These are phyloP conservation scores for Ephestia elutella DNA, from an alignment of 1,140 invertebrate species.

Conservation along the genomic window DNA sequence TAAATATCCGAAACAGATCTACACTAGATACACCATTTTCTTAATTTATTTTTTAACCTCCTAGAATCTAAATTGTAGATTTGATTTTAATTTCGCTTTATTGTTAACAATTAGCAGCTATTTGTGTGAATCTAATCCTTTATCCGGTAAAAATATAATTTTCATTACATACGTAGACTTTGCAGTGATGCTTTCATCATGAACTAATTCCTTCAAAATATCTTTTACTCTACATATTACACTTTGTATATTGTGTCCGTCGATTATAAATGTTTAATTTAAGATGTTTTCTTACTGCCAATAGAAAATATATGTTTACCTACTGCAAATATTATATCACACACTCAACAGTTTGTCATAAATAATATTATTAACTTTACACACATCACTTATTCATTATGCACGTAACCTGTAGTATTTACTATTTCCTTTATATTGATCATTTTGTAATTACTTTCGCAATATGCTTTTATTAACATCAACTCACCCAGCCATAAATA, in stretches of 20 bases:
- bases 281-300: constrained; percentile 67
- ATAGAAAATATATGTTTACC: constrained; percentile 17
- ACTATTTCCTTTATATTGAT: constrained; percentile 2
- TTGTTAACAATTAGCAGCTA: constrained; percentile 15
- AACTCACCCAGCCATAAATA: constrained; percentile 23
- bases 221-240: constrained; percentile 47
- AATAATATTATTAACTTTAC: constrained; percentile 4
- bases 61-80: background rate
- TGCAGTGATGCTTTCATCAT: constrained; percentile 63
- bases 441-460: constrained; percentile 23
- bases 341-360: constrained; percentile 14
- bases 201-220: constrained; percentile 52
- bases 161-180: constrained; percentile 52
- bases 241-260: constrained; percentile 23
- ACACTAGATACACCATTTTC: too few species aligned
- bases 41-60: background rate
- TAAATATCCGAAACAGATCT: too few species aligned
- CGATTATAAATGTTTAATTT: constrained; percentile 37
- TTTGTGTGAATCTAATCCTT: constrained; percentile 45
- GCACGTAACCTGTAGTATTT: background rate
- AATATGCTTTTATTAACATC: constrained; percentile 44
- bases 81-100: constrained; percentile 10
- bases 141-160: constrained; percentile 32
- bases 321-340: constrained; percentile 14
- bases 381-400: background rate